Conservation (phyloP, 2,888 invertebrate genomes). For the Atethmia centrago region DNA sequence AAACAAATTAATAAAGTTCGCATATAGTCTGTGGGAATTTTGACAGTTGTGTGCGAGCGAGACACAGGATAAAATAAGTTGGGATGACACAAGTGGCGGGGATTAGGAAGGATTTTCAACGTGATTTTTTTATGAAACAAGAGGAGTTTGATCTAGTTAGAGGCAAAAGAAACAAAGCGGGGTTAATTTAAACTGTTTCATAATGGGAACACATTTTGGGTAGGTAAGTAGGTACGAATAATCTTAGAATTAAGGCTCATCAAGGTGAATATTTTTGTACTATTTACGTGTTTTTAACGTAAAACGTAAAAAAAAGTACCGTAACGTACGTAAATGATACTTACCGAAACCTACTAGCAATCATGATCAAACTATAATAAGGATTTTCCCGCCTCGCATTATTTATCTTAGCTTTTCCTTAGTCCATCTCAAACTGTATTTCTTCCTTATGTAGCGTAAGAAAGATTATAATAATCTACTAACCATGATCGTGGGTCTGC, state of each 20-base stretch:
- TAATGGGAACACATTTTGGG: not conserved
- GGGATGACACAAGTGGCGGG: conserved; percentile 63
- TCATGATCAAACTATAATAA: not conserved
- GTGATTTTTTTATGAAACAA: conserved; percentile 59
- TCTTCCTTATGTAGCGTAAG: not conserved
- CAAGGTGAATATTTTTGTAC: not conserved
- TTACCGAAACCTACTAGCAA: not conserved
- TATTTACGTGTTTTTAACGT: not conserved
- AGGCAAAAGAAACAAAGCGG: not conserved
- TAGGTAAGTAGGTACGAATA: not conserved
- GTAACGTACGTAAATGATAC: not conserved
- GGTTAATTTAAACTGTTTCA: conserved; percentile 1
- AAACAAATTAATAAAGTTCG: conserved; percentile 75
- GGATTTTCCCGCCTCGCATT: not conserved
- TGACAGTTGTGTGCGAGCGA: conserved; percentile 78
- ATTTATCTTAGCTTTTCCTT: not conserved
- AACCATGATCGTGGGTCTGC: not conserved
- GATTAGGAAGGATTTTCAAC: conserved; percentile 52
- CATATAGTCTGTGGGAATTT: conserved; percentile 79
- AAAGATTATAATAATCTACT: conserved; percentile 19
- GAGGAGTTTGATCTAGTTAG: conserved; percentile 18
- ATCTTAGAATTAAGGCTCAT: not conserved
- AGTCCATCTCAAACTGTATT: not conserved
- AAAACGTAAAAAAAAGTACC: not conserved
- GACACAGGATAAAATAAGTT: conserved; percentile 61